A percentile compares a stretch with the other conserved stretches of the same genome.
phyloP scores from a whole-genome alignment of 2,888 invertebrate species.

The Dichetophora obliterata region DNA sequence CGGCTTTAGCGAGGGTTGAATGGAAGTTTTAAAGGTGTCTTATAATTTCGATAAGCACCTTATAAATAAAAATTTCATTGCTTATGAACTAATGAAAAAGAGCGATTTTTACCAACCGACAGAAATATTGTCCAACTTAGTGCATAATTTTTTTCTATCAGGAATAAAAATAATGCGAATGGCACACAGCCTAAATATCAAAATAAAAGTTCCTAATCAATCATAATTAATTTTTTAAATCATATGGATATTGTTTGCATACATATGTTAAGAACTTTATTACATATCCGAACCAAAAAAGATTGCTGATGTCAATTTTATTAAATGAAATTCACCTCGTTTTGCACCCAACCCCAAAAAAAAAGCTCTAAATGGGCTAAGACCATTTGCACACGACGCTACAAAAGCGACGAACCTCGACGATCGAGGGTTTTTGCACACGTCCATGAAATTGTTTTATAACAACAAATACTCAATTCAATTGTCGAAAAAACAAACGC shows the following conservation, averaged over 20 bases:
- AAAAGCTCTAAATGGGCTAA: constrained; percentile 21
- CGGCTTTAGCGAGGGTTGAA: too few relatives aligned
- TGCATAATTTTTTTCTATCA: too few relatives aligned
- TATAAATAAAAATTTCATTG: too few relatives aligned
- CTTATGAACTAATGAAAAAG: too few relatives aligned
- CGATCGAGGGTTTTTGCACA: constrained; percentile 37
- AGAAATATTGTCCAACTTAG: too few relatives aligned
- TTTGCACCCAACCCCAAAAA: constrained; percentile 41
- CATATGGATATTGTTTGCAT: not conserved
- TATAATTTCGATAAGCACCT: too few relatives aligned
- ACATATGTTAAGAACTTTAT: not conserved
- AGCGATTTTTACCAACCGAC: too few relatives aligned
- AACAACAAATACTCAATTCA: not conserved
- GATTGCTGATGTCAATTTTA: not conserved
- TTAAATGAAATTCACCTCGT: constrained; percentile 20
- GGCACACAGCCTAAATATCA: too few relatives aligned
- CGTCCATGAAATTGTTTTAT: constrained; percentile 17
- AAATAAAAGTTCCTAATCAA: too few relatives aligned
- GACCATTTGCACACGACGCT: constrained; percentile 38
- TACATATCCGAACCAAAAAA: not conserved
- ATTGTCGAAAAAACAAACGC: constrained; percentile 11
- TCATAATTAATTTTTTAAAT: not conserved
- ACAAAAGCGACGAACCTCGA: constrained; percentile 5
- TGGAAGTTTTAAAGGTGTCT: too few relatives aligned
- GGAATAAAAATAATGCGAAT: too few relatives aligned